Conservation (phyloP, 2,113 vertebrate genomes). For the Chamaea fasciata region DNA sequence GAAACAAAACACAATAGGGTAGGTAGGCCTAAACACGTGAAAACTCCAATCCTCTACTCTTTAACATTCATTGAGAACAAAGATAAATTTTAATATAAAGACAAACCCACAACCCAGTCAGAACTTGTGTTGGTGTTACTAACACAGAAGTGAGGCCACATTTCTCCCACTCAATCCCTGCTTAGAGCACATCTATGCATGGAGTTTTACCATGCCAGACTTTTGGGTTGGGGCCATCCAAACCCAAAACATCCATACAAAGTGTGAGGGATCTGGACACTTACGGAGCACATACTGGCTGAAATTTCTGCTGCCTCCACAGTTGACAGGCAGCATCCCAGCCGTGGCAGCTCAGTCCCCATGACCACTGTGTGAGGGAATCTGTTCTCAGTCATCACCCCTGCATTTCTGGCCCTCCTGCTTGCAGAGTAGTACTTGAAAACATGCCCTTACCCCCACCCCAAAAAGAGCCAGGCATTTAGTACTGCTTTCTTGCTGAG, state of each 20-base stretch:
- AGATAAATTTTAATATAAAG: neutral
- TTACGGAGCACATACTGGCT: neutral
- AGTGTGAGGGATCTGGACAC: accelerated
- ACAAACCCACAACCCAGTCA: neutral
- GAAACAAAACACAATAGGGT: neutral
- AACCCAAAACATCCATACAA: neutral
- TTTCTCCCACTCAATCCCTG: neutral
- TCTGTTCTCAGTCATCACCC: neutral
- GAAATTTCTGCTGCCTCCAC: neutral
- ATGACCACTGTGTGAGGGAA: accelerated
- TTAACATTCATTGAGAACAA: neutral
- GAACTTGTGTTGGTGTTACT: neutral
- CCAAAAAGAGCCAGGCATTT: neutral
- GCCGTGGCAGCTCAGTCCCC: neutral
- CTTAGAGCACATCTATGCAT: neutral
- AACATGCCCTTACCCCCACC: neutral
- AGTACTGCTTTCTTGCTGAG: neutral
- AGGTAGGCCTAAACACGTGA: neutral
- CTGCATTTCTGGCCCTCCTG: neutral
- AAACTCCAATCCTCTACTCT: neutral
- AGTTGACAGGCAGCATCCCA: neutral
- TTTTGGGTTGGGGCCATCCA: neutral
- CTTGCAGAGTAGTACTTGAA: neutral
- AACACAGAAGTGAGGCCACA: accelerated
- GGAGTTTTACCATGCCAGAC: neutral